Evolutionary conservation across 23 tunicate genomes (phyloP), one percentile per base, ranked within the genome.

Genomic region (Trididemnum nubilum): DNA sequence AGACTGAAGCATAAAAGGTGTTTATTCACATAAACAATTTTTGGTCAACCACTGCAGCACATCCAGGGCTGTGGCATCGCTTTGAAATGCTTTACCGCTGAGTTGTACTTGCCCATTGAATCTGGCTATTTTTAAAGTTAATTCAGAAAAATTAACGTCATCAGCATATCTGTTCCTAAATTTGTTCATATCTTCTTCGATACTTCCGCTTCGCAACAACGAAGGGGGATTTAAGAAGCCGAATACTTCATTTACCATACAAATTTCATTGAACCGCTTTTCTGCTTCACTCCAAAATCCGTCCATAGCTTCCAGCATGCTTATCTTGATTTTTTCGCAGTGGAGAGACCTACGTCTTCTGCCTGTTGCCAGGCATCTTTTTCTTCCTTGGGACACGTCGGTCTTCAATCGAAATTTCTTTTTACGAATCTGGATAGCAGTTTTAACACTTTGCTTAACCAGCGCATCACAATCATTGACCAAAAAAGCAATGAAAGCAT

Each of bases 291-390:
- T 52, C 67, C 81, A 67, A 77, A 57, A 77, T 31, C 67, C 39
- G 44, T 77, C 81, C 81, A 77, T 57, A 52, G 81, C 81, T 77
- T 57, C 67, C 33, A 77, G 51, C 81, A 77, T 77, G 67, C 81
- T 51, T 77, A 66, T 52, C 81, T 77, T 77, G 22, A 77, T 77
- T 77, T 77, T 21, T 52, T 77, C 81, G 54, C 81, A 54, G 67
- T n/a, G 38, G 81, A 77, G 40, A 77, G 81, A 77, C 81, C 82
- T 64, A 64, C 59, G 84, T 80, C 74, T 80, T 64, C 74, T 1
- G 84, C 0, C 34, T 65, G 75, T 65, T 80, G 84, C 84, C 74
- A 64, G 74, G 74, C 84, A 80, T 80, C 79, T 28, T 77, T 77
- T 77, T 77, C 67, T 51, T 77, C 81, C 67, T 77, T 28, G 37